Base-by-base conservation (phyloP, 2,113 vertebrate species). In the Oryzias melastigma region DNA sequence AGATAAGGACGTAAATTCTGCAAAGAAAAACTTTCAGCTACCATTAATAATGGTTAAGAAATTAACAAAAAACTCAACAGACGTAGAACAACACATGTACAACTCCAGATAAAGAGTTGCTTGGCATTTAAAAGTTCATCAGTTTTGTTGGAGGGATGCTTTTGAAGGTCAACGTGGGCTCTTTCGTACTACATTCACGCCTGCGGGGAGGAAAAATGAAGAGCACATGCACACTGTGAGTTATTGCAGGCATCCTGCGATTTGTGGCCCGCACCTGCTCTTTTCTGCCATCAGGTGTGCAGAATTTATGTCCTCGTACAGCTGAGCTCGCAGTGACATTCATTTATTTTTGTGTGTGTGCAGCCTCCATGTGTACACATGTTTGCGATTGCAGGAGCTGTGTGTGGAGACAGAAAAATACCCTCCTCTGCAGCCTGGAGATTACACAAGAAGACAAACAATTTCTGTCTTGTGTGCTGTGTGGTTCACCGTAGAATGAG, bases 221-320 rank as follows among this genome's bases (percentile, higher is more conserved):
- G 58, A 55, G 46, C 40, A 53, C 22, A 46, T 52, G 41, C 44
- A 44, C 42, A 46, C 46, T 19, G 27, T 75, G 58, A 73, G 47
- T 73, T 71, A 79, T 61, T 52, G 49, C 27, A 45, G 54, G 58
- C 44, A 61, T 75, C 22, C 41, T 71, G 57, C 73, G 65, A 83
- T 76, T 80, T 83, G 78, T 80, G 55, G 43, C 5, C 40, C 1
- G n/a, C 84, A 85, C 82, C 86, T 88, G 82, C 72, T 77, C 57
- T 69, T 64, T 68, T 76, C 68, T 70, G 57, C 70, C 60, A 46
- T 74, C 65, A 70, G 58, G 24, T 51, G 4, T 54, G 60, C 65
- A 81, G 55, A 76, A 82, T 77, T 81, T 56, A 84, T 86, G 73
- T 81, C 59, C 68, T 78, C 75, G 64, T 73, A 65, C 60, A 44